Percentiles rank a stretch among this genome's conserved stretches.
These are phyloP conservation scores for Scomber japonicus DNA, from an alignment of 2,113 vertebrate species.

Conservation along the genomic window DNA sequence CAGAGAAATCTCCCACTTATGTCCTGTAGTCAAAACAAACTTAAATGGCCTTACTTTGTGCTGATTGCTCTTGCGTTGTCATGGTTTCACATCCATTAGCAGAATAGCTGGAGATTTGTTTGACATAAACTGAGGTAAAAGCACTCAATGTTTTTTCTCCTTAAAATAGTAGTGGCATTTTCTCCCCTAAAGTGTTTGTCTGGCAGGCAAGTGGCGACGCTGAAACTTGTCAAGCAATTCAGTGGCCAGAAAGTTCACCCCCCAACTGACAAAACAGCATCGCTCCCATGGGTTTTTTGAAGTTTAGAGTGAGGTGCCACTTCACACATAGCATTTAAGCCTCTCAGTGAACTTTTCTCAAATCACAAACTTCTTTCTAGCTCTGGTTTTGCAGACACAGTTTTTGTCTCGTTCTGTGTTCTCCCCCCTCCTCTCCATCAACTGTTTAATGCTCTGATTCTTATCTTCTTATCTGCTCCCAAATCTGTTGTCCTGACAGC, in stretches of 20 bases:
- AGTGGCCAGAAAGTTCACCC: constrained; percentile 59
- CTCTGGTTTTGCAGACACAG: constrained; percentile 9
- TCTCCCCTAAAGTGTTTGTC: constrained; percentile 63
- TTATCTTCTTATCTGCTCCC: constrained; percentile 42
- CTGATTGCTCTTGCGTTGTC: constrained; percentile 75
- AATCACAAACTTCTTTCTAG: constrained; percentile 39
- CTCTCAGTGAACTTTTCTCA: constrained; percentile 43
- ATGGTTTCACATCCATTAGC: constrained; percentile 82
- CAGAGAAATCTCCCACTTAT: constrained; percentile 58
- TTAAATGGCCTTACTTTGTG: constrained; percentile 75
- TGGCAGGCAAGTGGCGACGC: constrained; percentile 52
- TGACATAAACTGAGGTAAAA: constrained; percentile 79
- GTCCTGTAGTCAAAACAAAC: constrained; percentile 66
- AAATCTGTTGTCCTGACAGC: constrained; percentile 33
- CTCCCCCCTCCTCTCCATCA: constrained; percentile 3
- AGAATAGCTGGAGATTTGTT: constrained; percentile 75
- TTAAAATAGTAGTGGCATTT: constrained; percentile 70
- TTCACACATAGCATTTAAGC: constrained; percentile 45
- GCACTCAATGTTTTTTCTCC: constrained; percentile 74
- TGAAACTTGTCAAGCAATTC: constrained; percentile 71
- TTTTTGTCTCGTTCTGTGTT: neutral
- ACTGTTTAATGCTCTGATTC: constrained; percentile 31
- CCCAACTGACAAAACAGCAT: constrained; percentile 30
- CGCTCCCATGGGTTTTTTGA: constrained; percentile 31
- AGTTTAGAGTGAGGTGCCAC: constrained; percentile 32